Evolutionary conservation across 2,113 vertebrate genomes (phyloP), one percentile per base, ranked within the genome.

Genomic region (Rhegmatorhina hoffmannsi): DNA sequence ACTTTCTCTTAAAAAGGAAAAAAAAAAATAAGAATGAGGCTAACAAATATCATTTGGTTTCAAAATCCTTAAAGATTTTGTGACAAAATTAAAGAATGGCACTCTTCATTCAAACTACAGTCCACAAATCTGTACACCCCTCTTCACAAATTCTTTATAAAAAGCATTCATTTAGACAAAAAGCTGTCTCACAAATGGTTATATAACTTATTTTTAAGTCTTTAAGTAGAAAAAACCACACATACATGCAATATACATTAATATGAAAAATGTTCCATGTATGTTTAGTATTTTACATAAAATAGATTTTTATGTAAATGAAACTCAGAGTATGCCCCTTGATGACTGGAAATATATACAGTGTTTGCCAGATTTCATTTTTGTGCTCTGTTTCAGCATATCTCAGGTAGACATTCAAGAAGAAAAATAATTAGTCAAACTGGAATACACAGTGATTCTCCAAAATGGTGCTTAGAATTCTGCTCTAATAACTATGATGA

Each of bases 381-480:
- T 13, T 59, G 16, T 85, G 62, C 16, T 83, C 53, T 69, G 11
- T 43, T 88, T 88, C 64, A 84, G 25, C 23, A 50, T 33, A 60
- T 52, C 24, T 31, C 19, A 81, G 63, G 86, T 81, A 88, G 55
- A 56, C 10, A 67, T 69, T 91, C 28, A 58, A 79, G 44, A 44
- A 8, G 15, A 43, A 66, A 91, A 96, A 92, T 29, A 82, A 92
- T 89, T 77, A 92, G 13, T 26, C 79, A 93, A 86, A 84, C 15
- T 36, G 56, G 58, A 94, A 89, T 58, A 79, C 24, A 60, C 0
- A 0, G 33, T 33, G 13, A 87, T 89, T 82, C 90, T 75, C 68
- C n/a, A 64, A 94, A 92, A 77, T 8, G 11, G n/a, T 56, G n/a
- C 46, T 89, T 73, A 53, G n/a, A 84, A 86, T 93, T 67, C 64